Evolutionary conservation across 2,888 invertebrate species (phyloP), one percentile per base, ranked within the genome.

Genomic region (Troides helena): DNA sequence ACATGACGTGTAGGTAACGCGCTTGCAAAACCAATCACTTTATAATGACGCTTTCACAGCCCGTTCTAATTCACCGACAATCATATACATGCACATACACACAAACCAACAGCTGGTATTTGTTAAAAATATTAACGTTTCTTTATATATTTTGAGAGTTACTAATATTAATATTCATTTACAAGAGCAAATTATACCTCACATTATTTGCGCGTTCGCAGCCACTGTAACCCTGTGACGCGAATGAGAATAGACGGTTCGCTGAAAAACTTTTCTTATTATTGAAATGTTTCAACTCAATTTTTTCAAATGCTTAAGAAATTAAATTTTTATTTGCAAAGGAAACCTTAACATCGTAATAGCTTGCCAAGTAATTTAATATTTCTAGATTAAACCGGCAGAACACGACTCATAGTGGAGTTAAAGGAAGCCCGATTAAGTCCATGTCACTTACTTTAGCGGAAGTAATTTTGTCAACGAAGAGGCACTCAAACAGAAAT

Each of bases 1-100:
- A 53, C 61, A 65, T 46, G 61, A 56, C 62, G 30, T 65, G 69
- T 62, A 36, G 53, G 65, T 46, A 62, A 43, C 56, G 30, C 65
- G 69, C 65, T 67, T 69, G 65, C 62, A 36, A 69, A 69, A 65
- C 56, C 65, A 43, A 65, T 69, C 69, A 43, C 65, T 62, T 65
- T 58, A 43, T 61, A 62, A 53, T 25, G 56, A 53, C 65, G 30
- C 57, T 23, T 68, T 68, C 62, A 68, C 46, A 63, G 30, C 65
- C 69, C 72, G 36, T 64, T 23, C 39, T 74, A 73, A 72, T 58
- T 58, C 7, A 23, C 12, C 57, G 23, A 58, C 57, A 68, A 65
- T 36, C 46, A 59, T 65, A 58, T 65, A 6, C 23, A 39, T 58
- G 43, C 59, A 59, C 12, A 30, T 21, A 14, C 18, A 36, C 17